Evolutionary conservation across 2,113 vertebrate species (phyloP).

Genomic region (Actinemys pallida): DNA sequence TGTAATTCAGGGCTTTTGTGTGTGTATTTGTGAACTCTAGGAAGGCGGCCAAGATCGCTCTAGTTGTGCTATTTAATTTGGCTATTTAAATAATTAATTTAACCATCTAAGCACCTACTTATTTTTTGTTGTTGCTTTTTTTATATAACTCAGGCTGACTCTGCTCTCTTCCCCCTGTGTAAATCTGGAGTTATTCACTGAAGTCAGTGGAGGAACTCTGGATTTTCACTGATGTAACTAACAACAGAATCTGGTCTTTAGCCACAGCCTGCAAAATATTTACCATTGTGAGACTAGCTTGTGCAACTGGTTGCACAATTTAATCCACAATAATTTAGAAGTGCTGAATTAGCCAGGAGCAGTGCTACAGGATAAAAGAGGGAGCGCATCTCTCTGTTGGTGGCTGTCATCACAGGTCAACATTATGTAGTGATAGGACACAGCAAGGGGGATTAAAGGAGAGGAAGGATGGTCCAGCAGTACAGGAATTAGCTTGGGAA

Average conservation of each 20-base stretch:
- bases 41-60: neutral
- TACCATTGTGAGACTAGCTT: neutral
- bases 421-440: neutral
- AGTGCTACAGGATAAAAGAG: neutral
- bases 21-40: neutral
- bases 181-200: neutral
- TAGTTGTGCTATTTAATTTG: neutral
- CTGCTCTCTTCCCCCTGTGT: neutral
- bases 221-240: neutral
- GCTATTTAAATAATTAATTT: neutral
- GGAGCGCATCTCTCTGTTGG: neutral
- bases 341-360: neutral
- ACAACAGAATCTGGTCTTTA: neutral
- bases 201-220: neutral
- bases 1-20: neutral
- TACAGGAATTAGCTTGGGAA: neutral
- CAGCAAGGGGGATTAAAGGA: neutral
- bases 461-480: neutral
- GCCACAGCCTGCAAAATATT: neutral
- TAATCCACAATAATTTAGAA: accelerated
- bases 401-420: neutral
- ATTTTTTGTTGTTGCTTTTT: neutral
- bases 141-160: neutral
- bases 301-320: neutral
- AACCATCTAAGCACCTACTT: neutral